Evolutionary conservation across 1,140 invertebrate genomes (phyloP), one percentile per base, ranked within the genome.

Genomic region (Stegodyphus mimosarum): DNA sequence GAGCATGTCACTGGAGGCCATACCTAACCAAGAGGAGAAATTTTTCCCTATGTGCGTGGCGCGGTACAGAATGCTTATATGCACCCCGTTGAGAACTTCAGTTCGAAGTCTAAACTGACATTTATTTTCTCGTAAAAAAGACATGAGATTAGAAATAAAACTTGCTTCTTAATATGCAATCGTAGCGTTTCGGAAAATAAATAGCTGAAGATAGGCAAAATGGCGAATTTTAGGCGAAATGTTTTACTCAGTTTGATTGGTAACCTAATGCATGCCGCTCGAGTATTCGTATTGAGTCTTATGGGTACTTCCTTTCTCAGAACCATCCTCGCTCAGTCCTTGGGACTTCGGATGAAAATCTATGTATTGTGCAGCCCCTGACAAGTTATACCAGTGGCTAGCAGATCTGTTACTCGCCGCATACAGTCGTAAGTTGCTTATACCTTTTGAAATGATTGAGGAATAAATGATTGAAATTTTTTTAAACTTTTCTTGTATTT

Each of bases 351-450:
- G 69, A 74, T n/a, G 80, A 74, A 17, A 60, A 50, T 83, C 66
- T 74, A 83, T 83, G 80, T 74, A 74, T 72, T 74, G 80, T 50
- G 48, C 80, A 0, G 64, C 80, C 7, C 70, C 18, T 33, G 80
- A 83, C 15, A 83, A 83, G 80, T n/a, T 83, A 5, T 83, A 83
- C 69, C 80, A 83, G 80, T 83, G 80, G 80, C 49, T 83, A 60
- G 80, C 80, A 74, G 80, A 83, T 33, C 80, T 83, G 48, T 63
- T 83, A 63, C 55, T 83, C 60, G 55, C 80, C 51, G 70, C 71
- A n/a, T 83, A 83, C 80, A 55, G 70, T 55, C 73, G 80, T 83
- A 83, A 83, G 80, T 83, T 6, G 50, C 63, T 64, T 64, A 33
- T 60, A 50, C 13, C n/a, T 71, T 70, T 67, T 80, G 69, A 80